These are phyloP conservation scores for Pyrrhia umbra DNA, from an alignment of 2,888 invertebrate genomes.

Conservation along the genomic window DNA sequence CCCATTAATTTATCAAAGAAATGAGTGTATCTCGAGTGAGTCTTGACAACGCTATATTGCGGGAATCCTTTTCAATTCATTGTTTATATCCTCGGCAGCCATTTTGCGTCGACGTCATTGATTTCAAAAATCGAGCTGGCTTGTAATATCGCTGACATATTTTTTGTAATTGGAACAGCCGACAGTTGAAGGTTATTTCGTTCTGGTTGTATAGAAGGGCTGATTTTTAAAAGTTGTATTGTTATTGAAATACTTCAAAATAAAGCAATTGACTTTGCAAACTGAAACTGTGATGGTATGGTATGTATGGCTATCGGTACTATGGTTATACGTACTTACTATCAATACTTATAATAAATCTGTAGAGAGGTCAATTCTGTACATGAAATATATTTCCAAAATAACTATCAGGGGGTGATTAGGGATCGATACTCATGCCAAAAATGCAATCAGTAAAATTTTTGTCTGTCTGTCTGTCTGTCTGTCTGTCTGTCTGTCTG, in stretches of 20 bases:
- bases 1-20: constrained; percentile 65
- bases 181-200: constrained; percentile 16
- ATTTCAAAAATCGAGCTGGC: constrained; percentile 43
- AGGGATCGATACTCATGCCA: too few species aligned
- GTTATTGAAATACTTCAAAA: not conserved
- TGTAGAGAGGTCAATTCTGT: too few species aligned
- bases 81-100: constrained; percentile 33
- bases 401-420: too few species aligned
- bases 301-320: too few species aligned
- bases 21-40: constrained; percentile 49
- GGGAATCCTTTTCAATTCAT: constrained; percentile 46
- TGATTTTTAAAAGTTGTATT: not conserved
- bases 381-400: too few species aligned
- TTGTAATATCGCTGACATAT: constrained; percentile 41
- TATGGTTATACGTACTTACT: too few species aligned
- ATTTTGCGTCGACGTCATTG: constrained; percentile 33
- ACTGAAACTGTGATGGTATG: too few species aligned
- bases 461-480: too few species aligned
- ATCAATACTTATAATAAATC: too few species aligned
- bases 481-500: too few species aligned
- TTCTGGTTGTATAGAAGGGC: not conserved
- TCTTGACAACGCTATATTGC: constrained; percentile 46
- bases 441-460: too few species aligned
- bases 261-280: too few species aligned
- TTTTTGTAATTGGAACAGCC: constrained; percentile 30